A percentile compares a stretch with the other conserved stretches of the same genome.
phyloP scores from a whole-genome alignment of 2,113 vertebrate genomes.

The Catharus bicknelli region DNA sequence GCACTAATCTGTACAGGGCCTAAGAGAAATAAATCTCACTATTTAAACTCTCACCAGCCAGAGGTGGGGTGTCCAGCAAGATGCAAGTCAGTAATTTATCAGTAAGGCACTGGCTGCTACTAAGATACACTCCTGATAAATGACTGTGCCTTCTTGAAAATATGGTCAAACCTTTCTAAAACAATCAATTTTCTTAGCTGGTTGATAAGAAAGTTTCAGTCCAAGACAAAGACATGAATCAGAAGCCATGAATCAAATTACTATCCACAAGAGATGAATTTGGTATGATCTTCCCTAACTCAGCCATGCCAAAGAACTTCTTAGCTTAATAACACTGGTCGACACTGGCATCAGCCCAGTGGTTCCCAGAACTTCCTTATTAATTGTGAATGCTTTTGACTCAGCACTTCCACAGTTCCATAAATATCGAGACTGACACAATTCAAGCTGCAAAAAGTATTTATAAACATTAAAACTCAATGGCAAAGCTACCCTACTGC shows the following conservation, averaged over 20 bases:
- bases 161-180: neutral
- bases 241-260: slow-evolving; percentile 53
- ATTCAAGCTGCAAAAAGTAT: slow-evolving; percentile 68
- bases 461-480: slow-evolving; percentile 53
- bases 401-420: slow-evolving; percentile 68
- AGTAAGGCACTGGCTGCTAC: neutral
- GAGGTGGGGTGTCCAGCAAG: neutral
- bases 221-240: slow-evolving; percentile 50
- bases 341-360: slow-evolving; percentile 60
- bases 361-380: slow-evolving; percentile 65
- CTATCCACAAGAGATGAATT: slow-evolving; percentile 50
- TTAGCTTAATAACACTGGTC: slow-evolving; percentile 54
- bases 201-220: slow-evolving; percentile 31
- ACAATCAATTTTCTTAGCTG: slow-evolving; percentile 14
- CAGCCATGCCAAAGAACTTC: slow-evolving; percentile 56
- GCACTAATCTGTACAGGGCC: neutral
- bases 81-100: neutral
- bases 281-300: slow-evolving; percentile 30
- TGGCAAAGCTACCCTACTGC: slow-evolving; percentile 12
- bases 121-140: neutral
- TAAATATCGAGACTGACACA: slow-evolving; percentile 62
- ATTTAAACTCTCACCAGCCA: neutral
- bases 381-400: slow-evolving; percentile 58
- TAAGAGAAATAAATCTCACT: neutral
- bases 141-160: neutral